Base-by-base conservation (phyloP, 2,113 vertebrate species). In the Perca flavescens region DNA sequence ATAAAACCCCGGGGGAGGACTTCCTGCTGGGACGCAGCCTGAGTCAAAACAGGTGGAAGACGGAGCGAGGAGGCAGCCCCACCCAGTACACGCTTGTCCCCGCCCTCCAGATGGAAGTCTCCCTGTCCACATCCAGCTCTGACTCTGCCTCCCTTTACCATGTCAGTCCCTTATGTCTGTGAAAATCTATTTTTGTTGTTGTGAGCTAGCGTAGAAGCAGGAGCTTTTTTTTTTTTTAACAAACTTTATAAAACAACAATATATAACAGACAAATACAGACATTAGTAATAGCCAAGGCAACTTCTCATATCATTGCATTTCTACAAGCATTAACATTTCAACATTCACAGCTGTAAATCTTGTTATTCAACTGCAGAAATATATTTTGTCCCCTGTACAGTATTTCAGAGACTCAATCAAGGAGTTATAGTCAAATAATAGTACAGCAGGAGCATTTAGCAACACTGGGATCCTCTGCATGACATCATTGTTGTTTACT, bases 91-190 rank as follows among this genome's bases (percentile, higher is more conserved):
- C 97, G 0, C 92, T 98, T 19, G 94, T 97, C 69, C 97, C 98
- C 50, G 96, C 97, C 91, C 95, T 98, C 77, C 97, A 98, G 94
- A 97, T 99, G 97, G 97, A 99, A 61, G 96, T 97, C n/a, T 96
- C 97, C 67, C 91, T 98, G 94, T 96, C 97, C 88, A 97, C 97
- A 1, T 97, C 98, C 93, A 96, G 97, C 89, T 97, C 97, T 12
- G 98, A 99, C 91, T 95, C 95, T 5, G 90, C 96, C 34, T 96
- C 98, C 40, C 91, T 98, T 12, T 99, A 99, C 87, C 97, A 99
- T 0, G 98, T 99, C 85, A 97, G 97, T 97, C 66, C 54, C 65
- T 47, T 31, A 1, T 43, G 9, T 46, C 40, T 82, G 16, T 25
- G 0, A 62, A 22, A 54, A 63, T 40, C 40, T 2, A 7, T 1